Conservation (phyloP, 2,113 vertebrate species). For the Thomomys bottae region DNA sequence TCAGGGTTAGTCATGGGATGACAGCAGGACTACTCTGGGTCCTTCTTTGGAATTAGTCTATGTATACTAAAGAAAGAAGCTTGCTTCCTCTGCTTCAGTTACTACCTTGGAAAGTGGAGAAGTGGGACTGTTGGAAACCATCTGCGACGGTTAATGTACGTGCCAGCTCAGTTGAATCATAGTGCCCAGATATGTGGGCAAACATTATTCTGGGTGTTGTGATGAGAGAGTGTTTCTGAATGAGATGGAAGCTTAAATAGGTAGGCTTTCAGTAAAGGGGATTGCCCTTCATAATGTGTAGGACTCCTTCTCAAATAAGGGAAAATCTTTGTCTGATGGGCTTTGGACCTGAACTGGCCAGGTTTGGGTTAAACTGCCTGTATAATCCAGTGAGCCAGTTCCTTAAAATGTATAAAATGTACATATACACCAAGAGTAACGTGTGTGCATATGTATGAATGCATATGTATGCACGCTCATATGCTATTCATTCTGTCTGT, state of each 20-base stretch:
- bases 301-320: background rate
- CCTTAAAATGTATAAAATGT: background rate
- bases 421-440: too few species aligned
- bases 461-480: background rate
- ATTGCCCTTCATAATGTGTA: background rate
- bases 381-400: background rate
- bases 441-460: too few species aligned
- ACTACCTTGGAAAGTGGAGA: background rate
- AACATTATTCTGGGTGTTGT: slow-evolving; percentile 15
- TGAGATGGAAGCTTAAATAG: slow-evolving; percentile 8
- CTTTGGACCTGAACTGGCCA: background rate
- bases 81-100: background rate
- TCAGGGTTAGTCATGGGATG: background rate
- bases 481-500: background rate
- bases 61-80: background rate
- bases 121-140: background rate
- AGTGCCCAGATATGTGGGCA: background rate
- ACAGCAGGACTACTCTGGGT: background rate
- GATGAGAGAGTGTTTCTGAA: background rate
- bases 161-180: background rate
- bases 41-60: background rate
- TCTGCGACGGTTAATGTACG: background rate
- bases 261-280: background rate
- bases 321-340: background rate
- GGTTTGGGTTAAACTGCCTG: background rate